Evolutionary conservation across 1,140 invertebrate species (phyloP).

Genomic region (Aphidius ervi): DNA sequence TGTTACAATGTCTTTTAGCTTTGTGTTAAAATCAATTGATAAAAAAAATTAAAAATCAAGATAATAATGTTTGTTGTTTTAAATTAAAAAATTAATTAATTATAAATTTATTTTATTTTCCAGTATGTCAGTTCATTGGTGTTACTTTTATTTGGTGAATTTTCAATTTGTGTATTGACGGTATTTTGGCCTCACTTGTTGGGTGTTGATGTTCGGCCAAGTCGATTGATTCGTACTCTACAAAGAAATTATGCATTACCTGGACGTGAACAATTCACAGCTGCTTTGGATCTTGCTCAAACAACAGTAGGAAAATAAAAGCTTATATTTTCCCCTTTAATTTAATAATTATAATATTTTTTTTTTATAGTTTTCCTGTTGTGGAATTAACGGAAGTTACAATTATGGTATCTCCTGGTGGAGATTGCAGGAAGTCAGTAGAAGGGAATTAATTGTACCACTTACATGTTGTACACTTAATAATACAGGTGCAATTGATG

Average conservation of each 20-base stretch:
- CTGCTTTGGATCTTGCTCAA: slow-evolving; percentile 73
- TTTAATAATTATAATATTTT: slow-evolving; percentile 12
- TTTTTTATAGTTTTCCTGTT: slow-evolving; percentile 69
- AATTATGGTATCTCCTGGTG: slow-evolving; percentile 82
- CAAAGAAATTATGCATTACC: slow-evolving; percentile 74
- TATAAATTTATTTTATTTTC: slow-evolving; percentile 35
- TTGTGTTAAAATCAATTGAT: no score
- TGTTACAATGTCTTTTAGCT: neutral
- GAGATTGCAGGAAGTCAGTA: slow-evolving; percentile 69
- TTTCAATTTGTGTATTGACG: slow-evolving; percentile 66
- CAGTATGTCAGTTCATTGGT: slow-evolving; percentile 73
- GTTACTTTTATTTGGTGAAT: slow-evolving; percentile 66
- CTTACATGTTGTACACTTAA: slow-evolving; percentile 73
- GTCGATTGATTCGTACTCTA: slow-evolving; percentile 64
- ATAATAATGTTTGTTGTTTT: neutral
- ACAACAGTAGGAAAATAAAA: slow-evolving; percentile 51
- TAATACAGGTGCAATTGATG: slow-evolving; percentile 56
- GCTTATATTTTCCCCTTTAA: neutral
- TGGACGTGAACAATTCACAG: slow-evolving; percentile 69
- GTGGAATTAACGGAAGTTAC: slow-evolving; percentile 71
- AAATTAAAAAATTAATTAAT: neutral
- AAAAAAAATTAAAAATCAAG: no score
- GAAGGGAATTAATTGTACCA: slow-evolving; percentile 68
- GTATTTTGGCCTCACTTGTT: slow-evolving; percentile 76
- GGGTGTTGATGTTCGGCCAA: slow-evolving; percentile 64